Evolutionary conservation across 2,113 vertebrate genomes (phyloP).

Genomic region (Phyllopteryx taeniolatus): DNA sequence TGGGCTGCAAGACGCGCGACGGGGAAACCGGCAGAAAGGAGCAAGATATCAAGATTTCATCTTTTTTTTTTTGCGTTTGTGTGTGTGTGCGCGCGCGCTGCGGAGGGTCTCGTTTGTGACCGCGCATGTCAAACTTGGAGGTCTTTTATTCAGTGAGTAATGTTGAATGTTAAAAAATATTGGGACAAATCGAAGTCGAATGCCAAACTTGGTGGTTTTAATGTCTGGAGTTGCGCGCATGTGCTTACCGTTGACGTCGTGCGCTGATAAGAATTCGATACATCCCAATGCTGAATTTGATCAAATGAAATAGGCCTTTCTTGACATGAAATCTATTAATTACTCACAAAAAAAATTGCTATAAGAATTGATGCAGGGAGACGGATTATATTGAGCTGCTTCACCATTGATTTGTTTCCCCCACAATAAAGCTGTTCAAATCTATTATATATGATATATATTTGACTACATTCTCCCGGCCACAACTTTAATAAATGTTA

Average conservation of each 20-base stretch:
- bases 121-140: neutral
- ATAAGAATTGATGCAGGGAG: slow-evolving; percentile 7
- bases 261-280: neutral
- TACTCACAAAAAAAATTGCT: slow-evolving; percentile 14
- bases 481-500: neutral
- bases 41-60: slow-evolving; percentile 30
- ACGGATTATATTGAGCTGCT: slow-evolving; percentile 34
- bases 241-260: neutral
- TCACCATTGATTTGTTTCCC: slow-evolving; percentile 6
- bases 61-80: neutral
- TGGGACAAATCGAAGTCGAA: neutral
- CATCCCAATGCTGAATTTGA: slow-evolving; percentile 7
- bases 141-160: slow-evolving; percentile 9
- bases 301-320: slow-evolving; percentile 2
- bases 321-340: slow-evolving; percentile 35
- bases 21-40: slow-evolving; percentile 42
- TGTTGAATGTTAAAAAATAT: slow-evolving; percentile 1
- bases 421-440: neutral
- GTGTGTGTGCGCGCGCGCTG: neutral
- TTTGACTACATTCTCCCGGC: neutral
- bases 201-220: slow-evolving; percentile 8
- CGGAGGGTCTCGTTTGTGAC: slow-evolving; percentile 7
- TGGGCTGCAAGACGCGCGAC: slow-evolving; percentile 32
- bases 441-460: no score
- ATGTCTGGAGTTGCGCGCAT: neutral